phyloP scores from a whole-genome alignment of 2,888 invertebrate genomes.

The Phoronis australis region DNA sequence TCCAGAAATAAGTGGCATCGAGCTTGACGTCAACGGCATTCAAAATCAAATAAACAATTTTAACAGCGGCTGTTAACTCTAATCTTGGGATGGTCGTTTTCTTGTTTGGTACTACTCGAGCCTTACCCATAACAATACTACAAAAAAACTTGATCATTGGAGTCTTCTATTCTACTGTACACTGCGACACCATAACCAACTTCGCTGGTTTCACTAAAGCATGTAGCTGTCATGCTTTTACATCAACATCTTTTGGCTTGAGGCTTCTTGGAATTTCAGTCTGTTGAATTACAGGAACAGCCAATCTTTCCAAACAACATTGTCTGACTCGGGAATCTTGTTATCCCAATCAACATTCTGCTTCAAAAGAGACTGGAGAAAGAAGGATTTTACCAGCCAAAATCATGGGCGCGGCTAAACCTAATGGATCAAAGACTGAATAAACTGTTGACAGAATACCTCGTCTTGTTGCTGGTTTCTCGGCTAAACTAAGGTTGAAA shows the following conservation, averaged over 20 bases:
- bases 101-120: no score
- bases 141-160: conserved; percentile 5
- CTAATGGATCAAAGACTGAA: conserved; percentile 13
- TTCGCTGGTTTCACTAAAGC: conserved; percentile 9
- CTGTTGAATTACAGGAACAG: no score
- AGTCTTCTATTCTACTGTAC: conserved; percentile 8
- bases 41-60: not conserved
- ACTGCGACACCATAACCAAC: conserved; percentile 8
- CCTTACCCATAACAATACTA: conserved; percentile 7
- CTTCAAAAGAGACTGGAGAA: no score
- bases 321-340: conserved; percentile 2
- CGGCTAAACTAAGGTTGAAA: no score
- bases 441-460: no score
- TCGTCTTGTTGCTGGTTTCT: no score
- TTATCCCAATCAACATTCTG: conserved; percentile 11
- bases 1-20: conserved; percentile 4
- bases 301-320: conserved; percentile 4
- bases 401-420: conserved; percentile 10
- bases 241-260: no score
- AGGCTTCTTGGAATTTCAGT: no score
- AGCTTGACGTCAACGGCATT: conserved; percentile 2
- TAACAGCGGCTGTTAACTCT: conserved; percentile 5
- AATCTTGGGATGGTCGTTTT: no score
- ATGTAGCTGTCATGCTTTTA: conserved; percentile 1
- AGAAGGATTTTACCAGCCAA: conserved; percentile 5